Conservation (phyloP, 2,888 invertebrate species). For the Pristionchus japonicus region DNA sequence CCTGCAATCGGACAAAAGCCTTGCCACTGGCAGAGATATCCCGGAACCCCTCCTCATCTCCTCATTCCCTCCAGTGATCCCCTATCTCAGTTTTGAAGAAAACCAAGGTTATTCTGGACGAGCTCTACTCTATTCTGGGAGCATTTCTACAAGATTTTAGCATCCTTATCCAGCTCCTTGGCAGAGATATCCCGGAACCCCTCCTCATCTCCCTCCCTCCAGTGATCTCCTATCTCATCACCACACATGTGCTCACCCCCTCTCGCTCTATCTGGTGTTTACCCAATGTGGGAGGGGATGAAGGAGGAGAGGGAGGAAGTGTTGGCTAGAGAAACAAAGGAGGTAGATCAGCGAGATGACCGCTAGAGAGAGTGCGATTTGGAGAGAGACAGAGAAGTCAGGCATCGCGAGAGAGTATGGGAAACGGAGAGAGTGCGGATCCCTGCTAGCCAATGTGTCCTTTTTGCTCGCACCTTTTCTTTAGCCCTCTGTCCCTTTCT, state of each 20-base stretch:
- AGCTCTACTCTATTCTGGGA: too few species aligned
- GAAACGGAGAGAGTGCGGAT: neutral
- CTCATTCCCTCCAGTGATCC: too few species aligned
- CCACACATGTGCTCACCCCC: constrained; percentile 6
- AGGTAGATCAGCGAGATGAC: constrained; percentile 3
- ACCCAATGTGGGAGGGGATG: neutral
- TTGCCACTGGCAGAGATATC: too few species aligned
- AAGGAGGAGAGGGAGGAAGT: neutral
- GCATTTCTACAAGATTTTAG: neutral
- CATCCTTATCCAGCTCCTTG: neutral
- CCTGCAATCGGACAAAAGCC: too few species aligned
- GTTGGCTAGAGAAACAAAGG: constrained; percentile 14
- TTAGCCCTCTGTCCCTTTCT: neutral
- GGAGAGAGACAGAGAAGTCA: neutral
- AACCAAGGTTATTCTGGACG: too few species aligned
- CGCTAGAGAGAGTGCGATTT: neutral
- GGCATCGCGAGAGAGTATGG: neutral
- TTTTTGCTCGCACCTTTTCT: neutral
- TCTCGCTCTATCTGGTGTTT: neutral
- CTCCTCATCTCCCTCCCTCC: neutral
- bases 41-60: too few species aligned
- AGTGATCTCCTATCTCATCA: neutral
- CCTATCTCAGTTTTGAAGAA: too few species aligned
- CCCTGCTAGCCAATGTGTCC: neutral
- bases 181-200: neutral